Base-by-base conservation (phyloP, 2,888 invertebrate genomes). In the Anorthoa munda region DNA sequence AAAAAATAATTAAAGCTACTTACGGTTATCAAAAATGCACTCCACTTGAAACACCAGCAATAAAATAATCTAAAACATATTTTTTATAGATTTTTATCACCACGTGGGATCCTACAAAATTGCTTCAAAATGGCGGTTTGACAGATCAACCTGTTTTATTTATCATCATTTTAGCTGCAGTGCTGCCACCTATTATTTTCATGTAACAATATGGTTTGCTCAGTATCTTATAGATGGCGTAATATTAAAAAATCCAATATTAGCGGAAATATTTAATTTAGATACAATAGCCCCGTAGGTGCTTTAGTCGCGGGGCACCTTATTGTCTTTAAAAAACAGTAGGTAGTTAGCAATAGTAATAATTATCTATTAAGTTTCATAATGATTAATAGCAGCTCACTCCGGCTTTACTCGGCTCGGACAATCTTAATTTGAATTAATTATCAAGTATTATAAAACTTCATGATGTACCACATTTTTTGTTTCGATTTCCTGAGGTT, bases 31-130 rank as follows among this genome's bases (percentile, higher is more conserved):
- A 64, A 64, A 51, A 64, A 59, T 64, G 26, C 50, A 64, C 50
- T 64, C 51, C 64, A 39, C n/a, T 63, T 63, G 46, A 61, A 66
- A 72, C 59, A 48, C 72, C 65, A 51, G 51, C 51, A 51, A 51
- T n/a, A 51, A 51, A n/a, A n/a, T n/a, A 51, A n/a, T n/a, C 26
- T 4, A 3, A 26, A 31, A 31, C n/a, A n/a, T 11, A n/a, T 51
- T 51, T 51, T 51, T 51, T 51, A n/a, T 51, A 51, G 51, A 51
- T 51, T n/a, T 51, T 51, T n/a, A 15, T n/a, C 51, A 51, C 51
- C n/a, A 51, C 51, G 50, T 72, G 58, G 23, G 77, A 59, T 23
- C 75, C 31, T 26, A 84, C 83, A 18, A 77, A 60, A 56, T 86
- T 81, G 17, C 83, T 73, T 12, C 55, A 51, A 64, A 87, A 64